Conservation (phyloP, 2,888 invertebrate species). For the Synergus gifuensis region DNA sequence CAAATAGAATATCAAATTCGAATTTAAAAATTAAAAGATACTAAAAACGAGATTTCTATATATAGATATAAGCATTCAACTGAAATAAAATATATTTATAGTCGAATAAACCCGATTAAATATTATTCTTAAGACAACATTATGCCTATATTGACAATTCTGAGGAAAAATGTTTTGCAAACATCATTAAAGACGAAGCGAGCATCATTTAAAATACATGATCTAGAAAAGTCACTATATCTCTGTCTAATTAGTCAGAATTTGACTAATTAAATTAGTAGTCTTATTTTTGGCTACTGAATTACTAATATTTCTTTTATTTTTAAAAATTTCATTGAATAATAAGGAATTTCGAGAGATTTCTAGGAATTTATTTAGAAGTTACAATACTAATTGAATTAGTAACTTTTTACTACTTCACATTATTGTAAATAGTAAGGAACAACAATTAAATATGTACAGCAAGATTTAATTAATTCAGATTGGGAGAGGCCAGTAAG, state of each 20-base stretch:
- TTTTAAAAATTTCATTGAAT: no score
- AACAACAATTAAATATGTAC: no score
- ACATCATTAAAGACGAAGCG: neutral
- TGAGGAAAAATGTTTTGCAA: neutral
- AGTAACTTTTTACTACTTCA: no score
- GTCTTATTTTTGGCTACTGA: no score
- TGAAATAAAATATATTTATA: neutral
- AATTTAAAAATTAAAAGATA: neutral
- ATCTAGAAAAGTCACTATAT: slow-evolving; percentile 11
- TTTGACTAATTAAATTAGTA: no score
- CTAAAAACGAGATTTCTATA: neutral
- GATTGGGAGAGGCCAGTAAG: neutral
- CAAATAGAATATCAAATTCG: neutral
- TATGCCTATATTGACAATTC: neutral
- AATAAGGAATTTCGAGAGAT: no score
- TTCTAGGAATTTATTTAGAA: no score
- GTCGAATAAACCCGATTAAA: neutral
- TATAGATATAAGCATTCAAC: no score
- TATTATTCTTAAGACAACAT: neutral
- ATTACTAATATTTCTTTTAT: no score
- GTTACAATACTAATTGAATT: no score
- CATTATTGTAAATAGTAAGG: no score
- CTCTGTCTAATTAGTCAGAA: neutral
- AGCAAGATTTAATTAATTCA: no score
- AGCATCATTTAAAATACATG: slow-evolving; percentile 8